Base-by-base conservation (phyloP, 2,113 vertebrate genomes). In the Aleadryas rufinucha region DNA sequence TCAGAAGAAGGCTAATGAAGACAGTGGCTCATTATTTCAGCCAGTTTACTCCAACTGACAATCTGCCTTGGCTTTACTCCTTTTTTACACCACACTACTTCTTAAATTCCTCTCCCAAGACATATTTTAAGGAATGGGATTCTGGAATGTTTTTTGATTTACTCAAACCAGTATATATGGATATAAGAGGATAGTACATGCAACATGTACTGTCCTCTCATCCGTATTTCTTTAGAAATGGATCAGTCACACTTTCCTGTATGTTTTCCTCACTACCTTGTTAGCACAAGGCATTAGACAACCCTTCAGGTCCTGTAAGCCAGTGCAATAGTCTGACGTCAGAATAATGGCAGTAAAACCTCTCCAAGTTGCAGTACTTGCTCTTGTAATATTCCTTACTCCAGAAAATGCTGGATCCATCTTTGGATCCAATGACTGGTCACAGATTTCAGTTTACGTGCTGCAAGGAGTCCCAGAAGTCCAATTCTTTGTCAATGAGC, bases 371-470 rank as follows among this genome's bases (percentile, higher is more conserved):
- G 27, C 17, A 45, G 9, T 11, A 53, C 13, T 28, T 1, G 0
- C 5, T 72, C 47, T 17, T 19, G 2, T 8, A 56, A 22, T 41
- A 26, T 53, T 16, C 23, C 28, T 50, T 31, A 33, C 45, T 65
- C 54, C 42, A 87, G 63, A 69, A 86, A 76, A 72, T 16, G 59
- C 23, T 66, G 66, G 64, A 35, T 54, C 37, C 39, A 15, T 45
- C 64, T 57, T 31, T 65, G 66, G 53, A 64, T 68, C 57, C 56
- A 50, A n/a, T 30, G 7, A 28, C 26, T 70, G 26, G 22, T 54
- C 68, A 77, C 0, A 0, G n/a, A 53, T 65, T 79, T 61, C 81
- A 78, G 52, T 19, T 45, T 61, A 26, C 0, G 2, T 56, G 30
- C 30, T 85, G 33, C 39, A 64, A 79, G 23, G 35, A 75, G 72